Percentiles rank a stretch among this genome's conserved stretches.
These are phyloP conservation scores for Lacerta viridis DNA, from an alignment of 2,797 vertebrate species.

Conservation along the genomic window DNA sequence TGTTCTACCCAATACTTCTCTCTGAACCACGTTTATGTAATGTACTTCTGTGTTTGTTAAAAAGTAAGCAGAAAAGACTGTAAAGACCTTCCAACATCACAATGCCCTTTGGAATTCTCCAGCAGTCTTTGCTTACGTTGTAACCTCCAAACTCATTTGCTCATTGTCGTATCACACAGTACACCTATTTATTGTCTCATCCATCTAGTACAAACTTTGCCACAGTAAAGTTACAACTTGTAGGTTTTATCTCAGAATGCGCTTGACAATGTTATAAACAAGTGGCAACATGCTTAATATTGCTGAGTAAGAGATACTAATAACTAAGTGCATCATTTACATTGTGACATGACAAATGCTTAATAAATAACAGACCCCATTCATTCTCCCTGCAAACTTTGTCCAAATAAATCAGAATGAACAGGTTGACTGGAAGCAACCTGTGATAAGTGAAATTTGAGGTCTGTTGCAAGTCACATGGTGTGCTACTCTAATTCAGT, in stretches of 20 bases:
- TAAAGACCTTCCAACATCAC: conserved; percentile 24
- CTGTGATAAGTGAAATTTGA: background rate
- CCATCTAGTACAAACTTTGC: background rate
- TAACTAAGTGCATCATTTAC: background rate
- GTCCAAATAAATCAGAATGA: too few relatives aligned
- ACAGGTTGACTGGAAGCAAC: background rate
- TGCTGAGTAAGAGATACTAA: background rate
- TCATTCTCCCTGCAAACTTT: too few relatives aligned
- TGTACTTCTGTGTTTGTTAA: background rate
- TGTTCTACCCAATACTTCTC: background rate
- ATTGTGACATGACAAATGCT: background rate
- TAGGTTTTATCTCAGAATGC: background rate
- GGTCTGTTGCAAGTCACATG: background rate
- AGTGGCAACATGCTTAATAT: background rate
- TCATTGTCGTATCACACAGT: background rate
- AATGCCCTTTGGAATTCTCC: background rate
- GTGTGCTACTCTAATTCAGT: background rate
- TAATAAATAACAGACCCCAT: too few relatives aligned
- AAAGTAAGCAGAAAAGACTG: background rate
- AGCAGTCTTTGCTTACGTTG: background rate
- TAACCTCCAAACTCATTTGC: background rate
- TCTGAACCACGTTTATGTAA: background rate
- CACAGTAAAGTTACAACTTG: conserved; percentile 17
- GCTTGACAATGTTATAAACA: fast-evolving
- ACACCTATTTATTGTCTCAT: background rate